phyloP scores from a whole-genome alignment of 1,140 invertebrate species.

The Drosophila tristis region DNA sequence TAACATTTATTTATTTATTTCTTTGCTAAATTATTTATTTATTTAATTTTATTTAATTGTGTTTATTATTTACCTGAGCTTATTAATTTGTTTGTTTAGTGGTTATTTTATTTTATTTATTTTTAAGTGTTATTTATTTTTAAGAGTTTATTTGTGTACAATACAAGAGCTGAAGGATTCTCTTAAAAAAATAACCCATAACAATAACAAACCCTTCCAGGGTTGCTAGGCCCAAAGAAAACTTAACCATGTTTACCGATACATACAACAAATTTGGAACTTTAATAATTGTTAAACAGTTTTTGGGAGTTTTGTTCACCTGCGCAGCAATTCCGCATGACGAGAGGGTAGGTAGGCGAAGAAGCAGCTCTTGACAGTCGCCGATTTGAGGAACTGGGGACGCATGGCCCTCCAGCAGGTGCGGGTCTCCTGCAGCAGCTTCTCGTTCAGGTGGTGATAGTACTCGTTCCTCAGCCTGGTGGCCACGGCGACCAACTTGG shows the following conservation, averaged over 20 bases:
- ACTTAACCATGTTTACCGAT: not conserved
- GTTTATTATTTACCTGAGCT: too few relatives aligned
- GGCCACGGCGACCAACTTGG: not conserved
- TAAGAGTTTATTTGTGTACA: too few relatives aligned
- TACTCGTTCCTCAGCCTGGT: slow-evolving; percentile 4
- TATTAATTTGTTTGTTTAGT: too few relatives aligned
- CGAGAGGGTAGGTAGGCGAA: slow-evolving; percentile 43
- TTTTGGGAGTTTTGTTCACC: not conserved
- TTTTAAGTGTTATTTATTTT: too few relatives aligned
- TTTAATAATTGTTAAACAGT: not conserved
- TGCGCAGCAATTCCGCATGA: slow-evolving; percentile 22
- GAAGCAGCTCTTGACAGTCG: slow-evolving; percentile 11
- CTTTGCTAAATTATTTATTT: too few relatives aligned
- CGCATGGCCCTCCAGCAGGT: slow-evolving; percentile 18
- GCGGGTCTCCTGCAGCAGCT: slow-evolving; percentile 6
- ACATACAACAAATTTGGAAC: slow-evolving; percentile 8
- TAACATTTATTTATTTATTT: too few relatives aligned
- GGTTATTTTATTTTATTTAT: too few relatives aligned
- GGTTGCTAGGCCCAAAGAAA: too few relatives aligned
- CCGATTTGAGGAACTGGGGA: slow-evolving; percentile 9
- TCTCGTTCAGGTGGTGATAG: slow-evolving; percentile 7
- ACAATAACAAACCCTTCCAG: too few relatives aligned
- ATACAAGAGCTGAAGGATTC: too few relatives aligned
- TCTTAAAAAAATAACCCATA: too few relatives aligned
- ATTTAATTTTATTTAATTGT: too few relatives aligned